Conservation (phyloP, 2,113 vertebrate genomes). For the Syngnathoides biaculeatus region DNA sequence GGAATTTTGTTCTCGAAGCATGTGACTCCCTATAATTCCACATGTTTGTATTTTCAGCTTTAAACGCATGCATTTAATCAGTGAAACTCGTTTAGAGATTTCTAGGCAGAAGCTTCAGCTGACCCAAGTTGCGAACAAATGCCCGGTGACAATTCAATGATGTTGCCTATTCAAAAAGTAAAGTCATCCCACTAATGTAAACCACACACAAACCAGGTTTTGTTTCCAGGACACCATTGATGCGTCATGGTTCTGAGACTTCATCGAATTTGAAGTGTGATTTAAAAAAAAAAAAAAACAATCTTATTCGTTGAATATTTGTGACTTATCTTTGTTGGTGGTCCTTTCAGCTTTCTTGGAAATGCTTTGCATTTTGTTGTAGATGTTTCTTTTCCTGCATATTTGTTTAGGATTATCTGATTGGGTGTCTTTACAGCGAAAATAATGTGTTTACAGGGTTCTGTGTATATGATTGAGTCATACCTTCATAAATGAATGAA, state of each 20-base stretch:
- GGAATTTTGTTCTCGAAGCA: background rate
- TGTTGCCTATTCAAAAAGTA: background rate
- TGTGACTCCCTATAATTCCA: background rate
- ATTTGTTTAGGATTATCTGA: slow-evolving; percentile 3
- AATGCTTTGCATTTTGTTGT: background rate
- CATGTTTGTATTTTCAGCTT: background rate
- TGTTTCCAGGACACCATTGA: too few species aligned
- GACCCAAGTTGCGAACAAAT: background rate
- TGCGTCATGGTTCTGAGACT: too few species aligned
- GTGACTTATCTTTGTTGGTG: background rate
- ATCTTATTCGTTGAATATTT: background rate
- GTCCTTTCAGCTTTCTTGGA: background rate
- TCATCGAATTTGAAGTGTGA: too few species aligned
- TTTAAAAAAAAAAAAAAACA: too few species aligned
- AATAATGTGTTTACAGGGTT: slow-evolving; percentile 15
- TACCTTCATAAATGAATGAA: slow-evolving; percentile 21
- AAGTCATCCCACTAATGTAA: background rate
- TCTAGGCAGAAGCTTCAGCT: background rate
- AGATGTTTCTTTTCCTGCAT: slow-evolving; percentile 7
- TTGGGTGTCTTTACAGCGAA: slow-evolving; percentile 20
- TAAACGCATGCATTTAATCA: background rate
- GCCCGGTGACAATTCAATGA: background rate
- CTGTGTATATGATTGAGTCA: slow-evolving; percentile 1
- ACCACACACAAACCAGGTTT: too few species aligned
- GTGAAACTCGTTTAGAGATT: background rate